Evolutionary conservation across 2,113 vertebrate genomes (phyloP), one percentile per base, ranked within the genome.

Genomic region (Petrocephalus zakoni): DNA sequence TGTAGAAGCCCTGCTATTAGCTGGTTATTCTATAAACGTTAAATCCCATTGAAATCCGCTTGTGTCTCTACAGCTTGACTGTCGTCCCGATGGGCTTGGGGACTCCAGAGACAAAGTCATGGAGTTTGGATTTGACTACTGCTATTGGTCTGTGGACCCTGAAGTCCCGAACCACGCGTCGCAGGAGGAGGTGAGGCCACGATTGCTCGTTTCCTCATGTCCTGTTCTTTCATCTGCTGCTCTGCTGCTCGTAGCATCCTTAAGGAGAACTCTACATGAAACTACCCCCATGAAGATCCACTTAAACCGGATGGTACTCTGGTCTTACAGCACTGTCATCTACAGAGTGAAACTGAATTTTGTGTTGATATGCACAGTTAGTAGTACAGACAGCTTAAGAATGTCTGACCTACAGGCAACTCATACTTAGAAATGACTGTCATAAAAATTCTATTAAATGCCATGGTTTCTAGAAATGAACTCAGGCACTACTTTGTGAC

Each of bases 81-180:
- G 91, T 86, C 97, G 96, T 53, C 55, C 92, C 55, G 95, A 96
- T 64, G 91, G 91, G 17, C 92, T 93, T 2, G 95, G 95, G 47
- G 97, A 98, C 91, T 96, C 96, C 0, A 96, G 97, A 91, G 97
- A 98, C 92, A 97, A 96, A 93, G 89, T 96, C 78, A 92, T 96
- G 89, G 97, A 97, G 88, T 99, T 98, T 90, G 96, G 96, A 86
- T 99, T 99, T 94, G 98, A 99, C 94, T 99, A 98, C 91, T 98
- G 98, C 94, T 99, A 98, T 93, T 99, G 98, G 97, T 99, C 98
- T 10, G 96, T 97, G 90, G 96, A 98, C 93, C 94, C 97, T 0
- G 96, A 96, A 86, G 97, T 97, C 90, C 94, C 97, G 11, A 96
- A 96, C 85, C 97, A 97, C 92, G 97, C 98, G 0, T 97, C 98